Evolutionary conservation across 2,113 vertebrate species (phyloP).

Genomic region (Hemicordylus capensis): DNA sequence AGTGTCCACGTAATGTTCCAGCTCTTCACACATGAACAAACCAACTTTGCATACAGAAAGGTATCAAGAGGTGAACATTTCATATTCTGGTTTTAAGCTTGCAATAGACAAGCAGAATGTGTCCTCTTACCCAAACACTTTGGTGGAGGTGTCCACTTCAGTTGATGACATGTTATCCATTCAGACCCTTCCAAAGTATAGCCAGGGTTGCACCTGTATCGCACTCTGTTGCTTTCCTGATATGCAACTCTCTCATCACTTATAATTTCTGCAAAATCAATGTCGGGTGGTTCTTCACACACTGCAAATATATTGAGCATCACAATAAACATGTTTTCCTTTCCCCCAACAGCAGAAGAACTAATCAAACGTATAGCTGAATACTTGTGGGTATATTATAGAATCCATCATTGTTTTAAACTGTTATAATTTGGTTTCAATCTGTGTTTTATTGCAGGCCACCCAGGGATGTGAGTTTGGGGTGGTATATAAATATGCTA

Average conservation of each 20-base stretch:
- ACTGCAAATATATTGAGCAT: background rate
- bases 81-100: background rate
- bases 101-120: background rate
- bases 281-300: background rate
- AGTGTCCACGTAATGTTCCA: background rate
- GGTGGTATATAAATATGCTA: too few species aligned
- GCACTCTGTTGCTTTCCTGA: constrained; percentile 3
- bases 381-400: too few species aligned
- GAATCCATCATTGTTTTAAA: too few species aligned
- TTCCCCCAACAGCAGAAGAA: too few species aligned
- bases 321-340: background rate
- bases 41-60: background rate
- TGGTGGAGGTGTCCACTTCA: constrained; percentile 15
- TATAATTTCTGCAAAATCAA: constrained; percentile 22
- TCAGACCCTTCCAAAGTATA: constrained; percentile 26
- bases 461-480: too few species aligned
- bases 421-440: too few species aligned
- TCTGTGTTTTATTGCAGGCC: too few species aligned
- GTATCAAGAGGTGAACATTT: background rate
- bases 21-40: background rate
- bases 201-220: background rate
- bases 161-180: background rate
- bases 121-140: constrained; percentile 24
- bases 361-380: too few species aligned
- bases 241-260: background rate